Base-by-base conservation (phyloP, 2,888 invertebrate genomes). In the Pantelozetes paolii region DNA sequence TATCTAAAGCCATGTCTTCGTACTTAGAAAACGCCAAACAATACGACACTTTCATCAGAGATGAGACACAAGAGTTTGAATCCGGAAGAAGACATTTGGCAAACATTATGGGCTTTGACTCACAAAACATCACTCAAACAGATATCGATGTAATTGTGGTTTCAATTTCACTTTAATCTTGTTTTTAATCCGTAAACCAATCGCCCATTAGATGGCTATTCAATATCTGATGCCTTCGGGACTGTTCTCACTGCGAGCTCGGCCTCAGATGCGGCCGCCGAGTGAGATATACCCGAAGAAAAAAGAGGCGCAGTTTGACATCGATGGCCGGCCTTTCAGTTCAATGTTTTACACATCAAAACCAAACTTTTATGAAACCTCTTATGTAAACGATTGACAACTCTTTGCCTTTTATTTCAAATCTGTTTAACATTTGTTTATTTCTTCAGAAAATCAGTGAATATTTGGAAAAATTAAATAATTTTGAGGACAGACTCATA, bases 41-140 rank as follows among this genome's bases (percentile, higher is more conserved):
- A 80, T 89, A 94, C 81, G 90, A 93, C 80, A 87, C 88, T 76
- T 92, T 94, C 80, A 91, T 96, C 87, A 86, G 88, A 79, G 86
- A 87, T 77, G 89, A 94, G 82, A 85, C 86, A 71, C 82, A 86
- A 15, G 92, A 95, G 80, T 99, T 88, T 82, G 89, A 92, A 82
- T 89, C 94, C 80, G 99, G 99, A 20, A 93, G 91, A 82, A 86
- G 96, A 42, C 96, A 99, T 85, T 86, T 99, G 77, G 98, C 99
- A 0, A 97, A 96, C 82, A 99, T 99, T 88, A 99, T 99, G 98
- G 97, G 97, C 0, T 89, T 89, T 82, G 90, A 97, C 85, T 89
- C 91, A 0, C 91, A 94, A 80, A 88, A 87, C 0, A 92, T 98
- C 81, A 90, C 90, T 0, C 92, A 96, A 81, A 86, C 88, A 73